A percentile compares a stretch with the other conserved stretches of the same genome.
phyloP scores from a whole-genome alignment of 1,140 invertebrate species.

The Heliothis subflexa region DNA sequence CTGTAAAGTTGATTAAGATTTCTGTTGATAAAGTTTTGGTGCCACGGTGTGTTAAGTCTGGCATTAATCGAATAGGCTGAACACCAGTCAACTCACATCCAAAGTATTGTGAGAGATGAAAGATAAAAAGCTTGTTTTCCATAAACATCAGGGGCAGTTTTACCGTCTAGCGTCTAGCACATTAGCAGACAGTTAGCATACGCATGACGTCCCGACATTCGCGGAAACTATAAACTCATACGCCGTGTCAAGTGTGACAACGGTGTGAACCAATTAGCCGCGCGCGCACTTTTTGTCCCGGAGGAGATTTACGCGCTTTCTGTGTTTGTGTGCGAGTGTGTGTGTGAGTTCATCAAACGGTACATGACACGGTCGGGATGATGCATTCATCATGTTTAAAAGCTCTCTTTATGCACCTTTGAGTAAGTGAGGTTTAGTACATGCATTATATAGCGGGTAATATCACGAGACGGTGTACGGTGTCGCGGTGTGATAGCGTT shows the following conservation, averaged over 20 bases:
- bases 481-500: no score
- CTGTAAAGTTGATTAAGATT: neutral
- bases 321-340: neutral
- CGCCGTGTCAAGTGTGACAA: constrained; percentile 1
- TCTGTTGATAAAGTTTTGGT: no score
- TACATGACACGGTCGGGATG: neutral
- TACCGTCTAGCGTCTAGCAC: neutral
- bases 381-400: neutral
- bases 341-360: constrained; percentile 4
- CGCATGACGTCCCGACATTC: neutral
- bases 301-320: neutral
- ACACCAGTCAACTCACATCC: no score
- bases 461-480: neutral
- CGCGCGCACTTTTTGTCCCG: neutral
- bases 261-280: constrained; percentile 40
- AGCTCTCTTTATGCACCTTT: neutral
- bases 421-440: neutral
- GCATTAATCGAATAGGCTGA: no score
- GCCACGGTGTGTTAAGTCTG: no score
- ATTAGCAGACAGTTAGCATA: neutral
- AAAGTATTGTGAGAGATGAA: neutral
- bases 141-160: neutral
- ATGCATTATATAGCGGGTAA: neutral
- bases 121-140: neutral
- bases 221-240: constrained; percentile 25